Conservation (phyloP, 2,113 vertebrate species). For the Mus spicilegus region DNA sequence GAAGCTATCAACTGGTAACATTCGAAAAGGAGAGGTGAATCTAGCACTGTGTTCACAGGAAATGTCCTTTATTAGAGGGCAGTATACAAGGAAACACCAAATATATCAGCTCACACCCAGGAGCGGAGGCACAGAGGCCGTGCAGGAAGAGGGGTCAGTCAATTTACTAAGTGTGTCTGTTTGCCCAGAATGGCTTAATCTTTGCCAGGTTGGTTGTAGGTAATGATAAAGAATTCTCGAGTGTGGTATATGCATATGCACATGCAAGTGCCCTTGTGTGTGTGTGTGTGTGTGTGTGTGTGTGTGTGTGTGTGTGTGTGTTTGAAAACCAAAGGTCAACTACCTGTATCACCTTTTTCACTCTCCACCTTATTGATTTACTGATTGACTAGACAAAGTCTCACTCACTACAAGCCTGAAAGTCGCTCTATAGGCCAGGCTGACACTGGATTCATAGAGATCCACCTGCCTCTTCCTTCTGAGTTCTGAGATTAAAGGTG, state of each 20-base stretch:
- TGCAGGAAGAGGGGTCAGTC: rapidly evolving
- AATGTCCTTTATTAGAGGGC: background rate
- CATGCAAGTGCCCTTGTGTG: too few relatives aligned
- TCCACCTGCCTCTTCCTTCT: background rate
- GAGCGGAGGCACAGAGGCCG: background rate
- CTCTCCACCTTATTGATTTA: background rate
- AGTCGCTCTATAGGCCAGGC: background rate
- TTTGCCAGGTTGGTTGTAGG: background rate
- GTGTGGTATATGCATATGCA: background rate
- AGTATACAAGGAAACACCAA: background rate
- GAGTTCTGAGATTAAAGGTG: background rate
- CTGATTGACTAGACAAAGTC: background rate
- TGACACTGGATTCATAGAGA: background rate
- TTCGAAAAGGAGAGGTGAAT: background rate
- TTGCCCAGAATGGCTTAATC: background rate
- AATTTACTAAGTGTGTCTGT: background rate
- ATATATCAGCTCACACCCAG: background rate
- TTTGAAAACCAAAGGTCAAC: background rate
- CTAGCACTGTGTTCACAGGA: background rate
- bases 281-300: too few relatives aligned
- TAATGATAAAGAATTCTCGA: background rate
- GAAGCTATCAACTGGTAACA: background rate
- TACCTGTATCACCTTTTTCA: background rate
- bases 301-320: background rate
- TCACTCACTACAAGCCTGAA: background rate